These are phyloP conservation scores for Sciaenops ocellatus DNA, from an alignment of 2,797 vertebrate species.

Conservation along the genomic window DNA sequence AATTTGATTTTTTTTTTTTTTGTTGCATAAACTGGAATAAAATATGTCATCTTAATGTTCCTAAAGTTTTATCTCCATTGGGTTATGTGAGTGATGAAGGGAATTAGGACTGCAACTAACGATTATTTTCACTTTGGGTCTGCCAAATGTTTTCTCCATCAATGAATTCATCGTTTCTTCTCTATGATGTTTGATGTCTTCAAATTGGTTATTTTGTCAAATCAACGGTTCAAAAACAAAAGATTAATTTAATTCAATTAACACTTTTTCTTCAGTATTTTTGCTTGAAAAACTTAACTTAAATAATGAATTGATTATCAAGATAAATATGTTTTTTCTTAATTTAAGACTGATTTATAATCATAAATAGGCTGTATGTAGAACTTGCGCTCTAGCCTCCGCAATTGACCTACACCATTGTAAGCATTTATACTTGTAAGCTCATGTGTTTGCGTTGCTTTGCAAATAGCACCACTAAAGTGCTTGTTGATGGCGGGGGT, in stretches of 20 bases:
- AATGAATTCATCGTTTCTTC: not conserved
- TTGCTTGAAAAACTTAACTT: not conserved
- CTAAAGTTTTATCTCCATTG: not conserved
- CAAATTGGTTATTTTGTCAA: not conserved
- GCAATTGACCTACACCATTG: no score
- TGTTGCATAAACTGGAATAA: not conserved
- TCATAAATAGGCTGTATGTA: no score
- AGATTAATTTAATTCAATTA: not conserved
- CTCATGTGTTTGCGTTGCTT: no score
- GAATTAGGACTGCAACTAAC: not conserved
- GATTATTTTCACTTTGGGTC: not conserved
- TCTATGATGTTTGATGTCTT: not conserved
- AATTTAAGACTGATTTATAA: no score
- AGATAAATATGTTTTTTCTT: not conserved
- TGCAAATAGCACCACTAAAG: no score
- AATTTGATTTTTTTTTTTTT: not conserved
- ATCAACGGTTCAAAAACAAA: not conserved
- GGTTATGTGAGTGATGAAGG: slow-evolving; percentile 6
- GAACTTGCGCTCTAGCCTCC: no score
- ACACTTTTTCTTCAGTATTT: not conserved
- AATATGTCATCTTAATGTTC: not conserved
- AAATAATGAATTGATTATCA: not conserved
- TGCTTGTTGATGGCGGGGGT: no score
- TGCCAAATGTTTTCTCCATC: not conserved
- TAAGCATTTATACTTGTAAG: no score